Evolutionary conservation across 1,140 invertebrate species (phyloP).

Genomic region (Ceratosolen solmsi): DNA sequence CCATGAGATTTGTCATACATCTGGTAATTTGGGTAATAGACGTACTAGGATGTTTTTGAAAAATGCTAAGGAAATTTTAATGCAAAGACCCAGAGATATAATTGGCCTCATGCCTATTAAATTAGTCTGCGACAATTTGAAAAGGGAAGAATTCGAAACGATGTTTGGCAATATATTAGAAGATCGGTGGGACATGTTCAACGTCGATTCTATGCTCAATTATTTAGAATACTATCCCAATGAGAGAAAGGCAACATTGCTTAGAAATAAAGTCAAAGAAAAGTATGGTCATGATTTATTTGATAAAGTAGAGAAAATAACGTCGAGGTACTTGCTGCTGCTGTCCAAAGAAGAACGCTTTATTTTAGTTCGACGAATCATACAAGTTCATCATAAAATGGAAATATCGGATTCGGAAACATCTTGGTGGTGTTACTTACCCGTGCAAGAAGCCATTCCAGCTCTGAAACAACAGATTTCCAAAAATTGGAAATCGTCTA

Average conservation of each 20-base stretch:
- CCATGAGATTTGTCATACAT: conserved; percentile 19
- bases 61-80: conserved; percentile 53
- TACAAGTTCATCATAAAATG: conserved; percentile 35
- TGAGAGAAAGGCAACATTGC: conserved; percentile 50
- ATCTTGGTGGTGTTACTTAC: conserved; percentile 63
- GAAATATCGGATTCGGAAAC: not conserved
- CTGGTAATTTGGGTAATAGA: conserved; percentile 54
- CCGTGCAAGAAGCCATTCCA: conserved; percentile 55
- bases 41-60: conserved; percentile 57
- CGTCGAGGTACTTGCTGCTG: conserved; percentile 50
- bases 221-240: conserved; percentile 59
- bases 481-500: conserved; percentile 24
- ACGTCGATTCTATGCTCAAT: conserved; percentile 23
- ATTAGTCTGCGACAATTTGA: conserved; percentile 52
- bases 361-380: conserved; percentile 57
- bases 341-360: conserved; percentile 58
- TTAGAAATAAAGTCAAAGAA: conserved; percentile 55
- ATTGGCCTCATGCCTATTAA: conserved; percentile 54
- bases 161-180: conserved; percentile 60
- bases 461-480: conserved; percentile 57
- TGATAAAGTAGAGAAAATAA: conserved; percentile 49
- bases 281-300: conserved; percentile 56
- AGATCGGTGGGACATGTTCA: conserved; percentile 41
- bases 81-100: conserved; percentile 53
- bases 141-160: conserved; percentile 53